Base-by-base conservation (phyloP, 1,140 invertebrate genomes). In the Drosophila lini region DNA sequence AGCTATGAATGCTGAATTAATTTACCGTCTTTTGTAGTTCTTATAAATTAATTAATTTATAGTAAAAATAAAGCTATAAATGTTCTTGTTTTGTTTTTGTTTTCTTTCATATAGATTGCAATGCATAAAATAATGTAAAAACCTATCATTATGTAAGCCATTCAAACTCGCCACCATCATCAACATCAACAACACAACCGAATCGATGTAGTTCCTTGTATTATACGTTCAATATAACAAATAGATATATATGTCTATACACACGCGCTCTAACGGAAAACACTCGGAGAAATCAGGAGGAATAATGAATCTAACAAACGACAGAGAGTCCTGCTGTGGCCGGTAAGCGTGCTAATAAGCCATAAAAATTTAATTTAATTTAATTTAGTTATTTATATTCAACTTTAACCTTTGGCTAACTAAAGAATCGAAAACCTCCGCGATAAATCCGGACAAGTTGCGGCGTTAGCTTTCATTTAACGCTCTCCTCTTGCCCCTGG, bases 11-110 rank as follows among this genome's bases (percentile, higher is more conserved):
- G 84, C 69, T 83, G 80, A 88, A 85, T 84, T 68, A 74, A 78
- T 78, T 81, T 89, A 79, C 70, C 77, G 53, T 85, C 71, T 25
- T 7, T 50, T 32, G 28, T 80, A 85, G 67, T 75, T 50, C 74
- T 76, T 82, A 81, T 73, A 84, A 83, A 89, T 89, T 81, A 90
- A 68, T 83, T 85, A 81, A 85, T 79, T 89, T 81, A 81, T 90
- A 79, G 65, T 90, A 78, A 85, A 88, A 90, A 90, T 90, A 83
- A 91, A 88, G 89, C 81, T 88, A 77, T 88, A 84, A 88, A 91
- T 86, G 74, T 83, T 81, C 48, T 88, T 84, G 58, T 64, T 70
- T 90, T 75, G 19, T 60, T 69, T 52, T 48, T 41, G 9, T 32
- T 75, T 75, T 65, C n/a, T 47, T 78, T 83, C 42, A 57, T 71